These are phyloP conservation scores for Syrphus vitripennis DNA, from an alignment of 2,888 invertebrate genomes.

Conservation along the genomic window DNA sequence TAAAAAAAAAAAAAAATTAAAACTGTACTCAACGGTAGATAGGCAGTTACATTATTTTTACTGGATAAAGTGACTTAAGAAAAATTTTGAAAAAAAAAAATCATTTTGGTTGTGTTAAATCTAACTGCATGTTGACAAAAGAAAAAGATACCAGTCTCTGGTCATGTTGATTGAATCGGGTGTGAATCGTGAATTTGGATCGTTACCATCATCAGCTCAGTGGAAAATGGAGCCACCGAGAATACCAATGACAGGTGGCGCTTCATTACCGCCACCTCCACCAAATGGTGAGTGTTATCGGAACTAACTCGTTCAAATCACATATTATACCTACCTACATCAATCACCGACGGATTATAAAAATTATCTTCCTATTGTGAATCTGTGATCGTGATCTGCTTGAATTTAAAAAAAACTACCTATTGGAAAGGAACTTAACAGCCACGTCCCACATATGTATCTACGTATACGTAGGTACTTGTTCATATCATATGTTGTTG, in stretches of 20 bases:
- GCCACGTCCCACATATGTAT: too few species aligned
- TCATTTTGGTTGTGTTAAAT: conserved; percentile 23
- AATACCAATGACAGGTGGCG: conserved; percentile 76
- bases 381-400: background rate
- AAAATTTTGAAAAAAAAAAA: background rate
- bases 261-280: conserved; percentile 75
- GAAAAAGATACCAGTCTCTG: conserved; percentile 81
- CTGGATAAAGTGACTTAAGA: conserved; percentile 40
- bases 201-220: conserved; percentile 79
- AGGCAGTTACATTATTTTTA: conserved; percentile 15
- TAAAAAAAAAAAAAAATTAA: conserved; percentile 12
- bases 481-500: too few species aligned
- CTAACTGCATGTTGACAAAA: conserved; percentile 67
- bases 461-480: too few species aligned
- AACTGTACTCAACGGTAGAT: conserved; percentile 12
- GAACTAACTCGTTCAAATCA: background rate
- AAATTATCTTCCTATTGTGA: background rate
- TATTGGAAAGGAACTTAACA: background rate
- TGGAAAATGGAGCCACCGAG: conserved; percentile 81
- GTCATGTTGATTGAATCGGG: conserved; percentile 81
- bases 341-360: conserved; percentile 38
- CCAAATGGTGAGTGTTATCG: conserved; percentile 77
- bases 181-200: conserved; percentile 81
- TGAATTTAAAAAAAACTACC: background rate
- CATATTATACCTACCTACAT: background rate